A percentile compares a stretch with the other conserved stretches of the same genome.
Conservation (phyloP, 2,797 vertebrate species). For the Enteromius unitaeniatus region DNA sequence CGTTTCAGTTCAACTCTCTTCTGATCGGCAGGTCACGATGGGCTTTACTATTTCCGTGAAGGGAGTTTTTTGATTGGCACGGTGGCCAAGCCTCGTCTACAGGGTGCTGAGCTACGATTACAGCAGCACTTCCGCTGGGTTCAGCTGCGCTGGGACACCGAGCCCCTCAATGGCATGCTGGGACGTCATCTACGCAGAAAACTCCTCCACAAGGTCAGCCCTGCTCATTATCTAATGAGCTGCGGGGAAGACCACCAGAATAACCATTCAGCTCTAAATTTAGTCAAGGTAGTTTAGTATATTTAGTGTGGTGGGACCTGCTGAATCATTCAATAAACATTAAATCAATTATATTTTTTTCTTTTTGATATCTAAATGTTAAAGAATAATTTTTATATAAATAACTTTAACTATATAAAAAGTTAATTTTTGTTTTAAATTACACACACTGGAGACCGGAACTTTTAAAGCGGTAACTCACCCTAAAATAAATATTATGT, state of each 20-base stretch:
- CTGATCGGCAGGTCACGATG: slow-evolving; percentile 77
- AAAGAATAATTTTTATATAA: background rate
- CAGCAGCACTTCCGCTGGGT: slow-evolving; percentile 98
- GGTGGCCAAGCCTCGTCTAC: slow-evolving; percentile 87
- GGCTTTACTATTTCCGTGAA: slow-evolving; percentile 86
- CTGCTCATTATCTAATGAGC: slow-evolving; percentile 22
- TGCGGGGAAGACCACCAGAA: slow-evolving; percentile 35
- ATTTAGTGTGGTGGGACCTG: background rate
- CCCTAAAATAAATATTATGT: background rate
- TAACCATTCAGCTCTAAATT: slow-evolving; percentile 36
- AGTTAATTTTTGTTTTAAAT: background rate
- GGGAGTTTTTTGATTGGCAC: slow-evolving; percentile 90
- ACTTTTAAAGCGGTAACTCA: background rate
- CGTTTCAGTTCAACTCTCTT: background rate
- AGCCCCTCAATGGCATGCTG: slow-evolving; percentile 89
- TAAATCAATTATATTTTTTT: background rate
- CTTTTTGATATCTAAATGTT: background rate
- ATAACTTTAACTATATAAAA: too few relatives aligned
- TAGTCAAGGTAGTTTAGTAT: slow-evolving; percentile 17
- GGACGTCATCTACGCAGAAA: slow-evolving; percentile 87
- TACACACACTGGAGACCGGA: background rate
- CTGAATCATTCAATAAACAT: slow-evolving; percentile 3
- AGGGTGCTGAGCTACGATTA: slow-evolving; percentile 88
- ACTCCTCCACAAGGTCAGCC: slow-evolving; percentile 85
- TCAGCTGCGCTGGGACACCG: slow-evolving; percentile 91